These are phyloP conservation scores for Passerculus sandwichensis DNA, from an alignment of 2,797 vertebrate genomes.

Conservation along the genomic window DNA sequence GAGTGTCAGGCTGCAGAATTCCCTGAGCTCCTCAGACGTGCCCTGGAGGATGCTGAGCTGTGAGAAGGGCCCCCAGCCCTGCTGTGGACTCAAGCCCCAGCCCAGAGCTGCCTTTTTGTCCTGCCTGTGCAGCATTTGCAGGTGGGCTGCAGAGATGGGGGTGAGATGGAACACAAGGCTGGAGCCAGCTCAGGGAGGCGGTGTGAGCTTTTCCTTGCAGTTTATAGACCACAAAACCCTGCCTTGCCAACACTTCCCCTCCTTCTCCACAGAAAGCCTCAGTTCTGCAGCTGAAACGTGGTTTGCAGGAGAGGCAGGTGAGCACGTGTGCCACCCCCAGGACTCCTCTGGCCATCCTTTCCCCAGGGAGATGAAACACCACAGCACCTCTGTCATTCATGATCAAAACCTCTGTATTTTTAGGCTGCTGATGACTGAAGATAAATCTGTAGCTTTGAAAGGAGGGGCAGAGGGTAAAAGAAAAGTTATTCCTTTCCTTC, in stretches of 20 bases:
- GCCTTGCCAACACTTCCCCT: background rate
- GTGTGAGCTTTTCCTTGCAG: background rate
- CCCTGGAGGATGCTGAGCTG: background rate
- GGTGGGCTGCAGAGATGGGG: background rate
- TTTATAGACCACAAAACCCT: background rate
- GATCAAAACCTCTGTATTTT: background rate
- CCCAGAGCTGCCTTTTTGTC: accelerated
- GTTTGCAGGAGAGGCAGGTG: background rate
- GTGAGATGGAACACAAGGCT: background rate
- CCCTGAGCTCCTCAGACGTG: background rate
- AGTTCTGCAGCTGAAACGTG: background rate
- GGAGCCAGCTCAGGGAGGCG: background rate
- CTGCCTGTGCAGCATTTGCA: background rate
- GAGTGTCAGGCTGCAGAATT: accelerated
- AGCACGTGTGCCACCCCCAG: background rate
- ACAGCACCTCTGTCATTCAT: background rate
- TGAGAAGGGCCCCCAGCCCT: background rate
- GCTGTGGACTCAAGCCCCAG: accelerated
- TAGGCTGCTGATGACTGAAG: background rate
- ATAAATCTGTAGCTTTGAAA: constrained; percentile 46
- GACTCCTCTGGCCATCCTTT: background rate
- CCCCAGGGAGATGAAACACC: background rate
- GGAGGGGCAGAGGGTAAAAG: constrained; percentile 16
- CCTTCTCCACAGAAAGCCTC: accelerated
- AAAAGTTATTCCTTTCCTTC: constrained; percentile 36